A percentile compares a stretch with the other conserved stretches of the same genome.
Conservation (phyloP, 2,888 invertebrate genomes). For the Epinotia demarniana region DNA sequence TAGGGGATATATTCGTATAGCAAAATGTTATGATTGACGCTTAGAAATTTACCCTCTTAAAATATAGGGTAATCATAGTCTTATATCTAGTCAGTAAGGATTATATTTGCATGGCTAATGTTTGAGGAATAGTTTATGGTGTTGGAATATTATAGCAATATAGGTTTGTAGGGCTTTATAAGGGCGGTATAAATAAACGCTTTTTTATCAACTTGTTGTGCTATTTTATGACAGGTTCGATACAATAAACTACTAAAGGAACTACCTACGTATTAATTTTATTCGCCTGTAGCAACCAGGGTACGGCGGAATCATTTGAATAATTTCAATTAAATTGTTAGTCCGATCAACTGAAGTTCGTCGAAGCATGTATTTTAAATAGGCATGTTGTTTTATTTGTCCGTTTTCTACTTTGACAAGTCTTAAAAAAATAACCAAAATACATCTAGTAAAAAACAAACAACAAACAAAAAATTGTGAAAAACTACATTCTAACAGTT, state of each 20-base stretch:
- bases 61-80: constrained; percentile 1
- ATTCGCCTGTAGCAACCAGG: neutral
- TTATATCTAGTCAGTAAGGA: neutral
- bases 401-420: no score
- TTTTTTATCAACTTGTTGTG: constrained; percentile 1
- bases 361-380: no score
- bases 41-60: neutral
- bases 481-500: no score
- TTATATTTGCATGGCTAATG: neutral
- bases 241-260: neutral
- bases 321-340: no score
- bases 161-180: constrained; percentile 25
- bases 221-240: constrained; percentile 15
- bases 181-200: constrained; percentile 21
- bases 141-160: constrained; percentile 20
- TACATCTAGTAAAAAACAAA: no score
- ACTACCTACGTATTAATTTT: neutral
- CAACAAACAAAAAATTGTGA: no score
- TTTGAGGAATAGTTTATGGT: constrained; percentile 6
- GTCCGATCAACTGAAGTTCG: no score
- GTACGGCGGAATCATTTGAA: no score
- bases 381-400: no score
- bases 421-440: no score
- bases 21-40: neutral
- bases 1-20: constrained; percentile 6